A percentile compares a stretch with the other conserved stretches of the same genome.
Conservation (phyloP, 1,140 invertebrate genomes). For the Zelostemma sp. region DNA sequence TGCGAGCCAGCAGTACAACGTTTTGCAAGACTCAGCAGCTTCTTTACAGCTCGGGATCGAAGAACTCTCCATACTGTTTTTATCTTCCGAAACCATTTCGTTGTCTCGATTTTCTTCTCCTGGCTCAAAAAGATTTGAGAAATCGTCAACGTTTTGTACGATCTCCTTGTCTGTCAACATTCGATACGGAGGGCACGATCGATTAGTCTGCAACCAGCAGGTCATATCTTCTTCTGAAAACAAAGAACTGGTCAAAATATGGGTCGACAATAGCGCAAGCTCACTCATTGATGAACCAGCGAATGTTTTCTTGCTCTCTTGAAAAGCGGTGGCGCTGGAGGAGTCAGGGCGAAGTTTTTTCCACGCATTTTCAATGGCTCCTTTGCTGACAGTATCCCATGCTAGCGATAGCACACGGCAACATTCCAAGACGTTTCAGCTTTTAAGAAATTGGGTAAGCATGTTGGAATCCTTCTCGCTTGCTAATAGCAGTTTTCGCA, state of each 20-base stretch:
- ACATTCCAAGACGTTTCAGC: conserved; percentile 1
- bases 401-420: neutral
- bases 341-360: neutral
- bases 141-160: neutral
- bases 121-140: neutral
- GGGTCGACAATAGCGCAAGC: conserved; percentile 1
- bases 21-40: neutral
- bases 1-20: neutral
- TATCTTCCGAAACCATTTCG: neutral
- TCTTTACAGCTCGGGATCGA: neutral
- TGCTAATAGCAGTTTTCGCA: neutral
- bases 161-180: neutral
- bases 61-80: neutral
- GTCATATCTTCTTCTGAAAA: conserved; percentile 9
- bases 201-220: neutral
- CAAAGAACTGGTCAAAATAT: neutral
- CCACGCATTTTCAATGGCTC: neutral
- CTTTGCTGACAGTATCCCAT: neutral
- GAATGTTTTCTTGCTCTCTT: too few relatives aligned
- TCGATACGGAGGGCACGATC: conserved; percentile 1
- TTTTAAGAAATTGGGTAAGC: neutral
- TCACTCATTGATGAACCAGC: neutral
- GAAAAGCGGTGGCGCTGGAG: too few relatives aligned
- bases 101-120: neutral
- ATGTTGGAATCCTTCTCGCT: neutral